Base-by-base conservation (phyloP, 2,797 vertebrate genomes). In the Myripristis jacobus region DNA sequence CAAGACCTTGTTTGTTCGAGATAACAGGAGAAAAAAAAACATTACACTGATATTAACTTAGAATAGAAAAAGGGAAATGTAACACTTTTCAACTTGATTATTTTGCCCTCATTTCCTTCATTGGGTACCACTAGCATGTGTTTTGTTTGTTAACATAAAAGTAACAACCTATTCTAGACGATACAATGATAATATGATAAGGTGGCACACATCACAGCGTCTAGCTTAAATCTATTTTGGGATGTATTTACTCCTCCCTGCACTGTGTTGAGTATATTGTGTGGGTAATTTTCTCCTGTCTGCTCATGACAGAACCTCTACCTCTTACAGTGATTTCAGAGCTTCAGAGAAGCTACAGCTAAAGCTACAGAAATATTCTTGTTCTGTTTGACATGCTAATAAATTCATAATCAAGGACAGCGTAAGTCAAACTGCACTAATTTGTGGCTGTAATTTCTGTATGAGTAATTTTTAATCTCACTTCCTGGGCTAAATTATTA, bases 341-440 rank as follows among this genome's bases (percentile, higher is more conserved):
- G 9, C 19, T 31, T 43, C 15, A 25, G 36, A 61, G 62, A 47
- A 53, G 44, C 36, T 22, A 2, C 4, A 41, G 11, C 54, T 44
- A 59, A 47, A 53, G 44, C 36, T 22, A 2, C 4, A 41, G 11
- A 57, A 48, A 59, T 31, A 1, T 22, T 1, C 29, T 12, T 34
- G 19, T 11, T 15, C 7, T 65, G 47, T 61, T 71, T 47, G 41
- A 62, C 11, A 59, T 74, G 51, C 57, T 52, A 62, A 53, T 67
- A 18, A 16, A 12, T 62, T 60, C 50, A 24, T 41, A 24, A 46
- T 51, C 29, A n/a, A 57, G 66, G 55, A 77, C 52, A 67, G 16
- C 16, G 38, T 50, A 60, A 63, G 60, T 48, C 60, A 24, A 59
- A 29, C 18, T 36, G 41, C 24, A 21, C 38, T 41, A 34, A 13